Conservation (phyloP, 2,797 vertebrate genomes). For the Euthynnus affinis region DNA sequence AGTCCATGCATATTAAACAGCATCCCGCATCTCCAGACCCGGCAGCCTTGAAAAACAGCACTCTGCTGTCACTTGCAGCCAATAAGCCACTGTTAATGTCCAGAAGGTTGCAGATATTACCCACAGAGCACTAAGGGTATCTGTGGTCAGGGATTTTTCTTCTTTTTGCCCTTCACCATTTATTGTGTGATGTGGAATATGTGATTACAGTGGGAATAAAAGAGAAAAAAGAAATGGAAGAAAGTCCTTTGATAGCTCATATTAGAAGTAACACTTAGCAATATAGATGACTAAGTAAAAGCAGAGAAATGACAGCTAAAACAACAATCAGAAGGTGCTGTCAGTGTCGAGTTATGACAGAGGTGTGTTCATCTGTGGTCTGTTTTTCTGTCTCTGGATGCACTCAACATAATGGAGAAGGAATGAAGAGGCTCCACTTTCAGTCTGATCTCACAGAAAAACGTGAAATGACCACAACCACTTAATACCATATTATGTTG, state of each 20-base stretch:
- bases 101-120: slow-evolving; percentile 66
- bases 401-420: slow-evolving; percentile 6
- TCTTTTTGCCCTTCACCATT: slow-evolving; percentile 31
- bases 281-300: slow-evolving; percentile 4
- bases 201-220: slow-evolving; percentile 36
- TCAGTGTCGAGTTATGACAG: slow-evolving; percentile 17
- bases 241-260: slow-evolving; percentile 30
- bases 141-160: slow-evolving; percentile 30
- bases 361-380: slow-evolving; percentile 26
- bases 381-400: slow-evolving; percentile 2
- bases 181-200: slow-evolving; percentile 37
- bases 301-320: slow-evolving; percentile 23
- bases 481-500: no score
- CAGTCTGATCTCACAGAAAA: no score
- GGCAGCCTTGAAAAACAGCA: slow-evolving; percentile 68
- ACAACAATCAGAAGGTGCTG: slow-evolving; percentile 24
- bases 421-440: slow-evolving; percentile 28
- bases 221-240: slow-evolving; percentile 18
- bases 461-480: no score
- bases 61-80: slow-evolving; percentile 69
- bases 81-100: slow-evolving; percentile 63
- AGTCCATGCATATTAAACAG: slow-evolving; percentile 85
- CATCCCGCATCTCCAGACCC: slow-evolving; percentile 67
- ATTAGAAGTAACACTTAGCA: slow-evolving; percentile 22
- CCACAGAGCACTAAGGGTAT: slow-evolving; percentile 42